Evolutionary conservation across 2,888 invertebrate genomes (phyloP).

Genomic region (Caenorhabditis becei): DNA sequence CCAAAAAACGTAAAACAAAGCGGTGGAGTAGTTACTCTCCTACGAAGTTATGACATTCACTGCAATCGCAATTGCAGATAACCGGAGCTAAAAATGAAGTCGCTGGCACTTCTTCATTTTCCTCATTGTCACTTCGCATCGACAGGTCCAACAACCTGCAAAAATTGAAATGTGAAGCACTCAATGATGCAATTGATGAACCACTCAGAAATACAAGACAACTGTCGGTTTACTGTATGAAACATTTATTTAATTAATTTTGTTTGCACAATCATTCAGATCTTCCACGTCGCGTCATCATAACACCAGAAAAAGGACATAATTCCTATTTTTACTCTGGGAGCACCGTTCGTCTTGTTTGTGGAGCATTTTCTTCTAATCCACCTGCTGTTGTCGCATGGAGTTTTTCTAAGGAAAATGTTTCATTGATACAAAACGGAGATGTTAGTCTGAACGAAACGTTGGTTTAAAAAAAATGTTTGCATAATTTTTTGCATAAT

Average conservation of each 20-base stretch:
- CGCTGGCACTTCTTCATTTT: slow-evolving; percentile 73
- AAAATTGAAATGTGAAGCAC: slow-evolving; percentile 77
- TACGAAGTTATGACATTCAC: no score
- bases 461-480: slow-evolving; percentile 41
- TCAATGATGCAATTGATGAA: slow-evolving; percentile 78
- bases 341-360: slow-evolving; percentile 72
- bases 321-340: slow-evolving; percentile 73
- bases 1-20: no score
- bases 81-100: slow-evolving; percentile 72
- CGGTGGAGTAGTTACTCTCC: no score
- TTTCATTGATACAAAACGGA: slow-evolving; percentile 52
- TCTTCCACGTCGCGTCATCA: slow-evolving; percentile 72
- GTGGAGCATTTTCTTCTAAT: slow-evolving; percentile 77
- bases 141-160: slow-evolving; percentile 78
- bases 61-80: slow-evolving; percentile 68
- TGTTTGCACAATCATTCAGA: slow-evolving; percentile 56
- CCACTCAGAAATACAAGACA: slow-evolving; percentile 61
- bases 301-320: slow-evolving; percentile 69
- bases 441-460: slow-evolving; percentile 73
- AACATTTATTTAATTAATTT: neutral
- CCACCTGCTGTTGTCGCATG: slow-evolving; percentile 77
- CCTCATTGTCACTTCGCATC: slow-evolving; percentile 73
- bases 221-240: slow-evolving; percentile 75
- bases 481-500: slow-evolving; percentile 12
- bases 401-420: slow-evolving; percentile 49